Evolutionary conservation across 92 coral and sea anemone genomes (phyloP).

Genomic region (Heliopora coerulea): DNA sequence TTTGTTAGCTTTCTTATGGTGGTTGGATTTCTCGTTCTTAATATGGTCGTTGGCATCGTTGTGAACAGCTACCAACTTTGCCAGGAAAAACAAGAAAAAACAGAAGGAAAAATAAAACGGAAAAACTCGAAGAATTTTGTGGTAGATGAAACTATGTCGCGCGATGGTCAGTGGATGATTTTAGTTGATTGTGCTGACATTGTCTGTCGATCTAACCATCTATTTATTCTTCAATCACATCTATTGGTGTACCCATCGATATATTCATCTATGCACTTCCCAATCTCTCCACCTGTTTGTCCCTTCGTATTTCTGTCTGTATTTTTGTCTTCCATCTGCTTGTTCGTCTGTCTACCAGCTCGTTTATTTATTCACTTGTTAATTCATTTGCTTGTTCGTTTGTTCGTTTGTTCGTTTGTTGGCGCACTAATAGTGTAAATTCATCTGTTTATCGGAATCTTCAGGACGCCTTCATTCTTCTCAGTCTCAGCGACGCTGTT

Average conservation of each 20-base stretch:
- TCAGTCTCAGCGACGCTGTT: constrained; percentile 63
- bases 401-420: not conserved
- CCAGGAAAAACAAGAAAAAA: constrained; percentile 79
- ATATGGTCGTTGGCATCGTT: constrained; percentile 97
- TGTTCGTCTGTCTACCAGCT: not conserved
- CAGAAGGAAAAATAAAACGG: constrained; percentile 53
- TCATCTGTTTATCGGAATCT: constrained; percentile 26
- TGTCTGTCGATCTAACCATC: not conserved
- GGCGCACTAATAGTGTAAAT: not conserved
- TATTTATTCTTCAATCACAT: not conserved
- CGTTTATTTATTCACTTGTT: not conserved
- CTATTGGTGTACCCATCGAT: not conserved
- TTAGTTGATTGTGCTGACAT: too few relatives aligned
- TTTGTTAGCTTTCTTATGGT: constrained; percentile 86
- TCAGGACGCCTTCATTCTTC: constrained; percentile 47
- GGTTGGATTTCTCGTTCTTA: constrained; percentile 92
- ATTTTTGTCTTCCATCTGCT: not conserved
- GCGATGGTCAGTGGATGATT: constrained; percentile 9
- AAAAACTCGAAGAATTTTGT: constrained; percentile 29
- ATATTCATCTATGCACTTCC: too few relatives aligned
- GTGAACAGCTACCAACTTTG: constrained; percentile 95
- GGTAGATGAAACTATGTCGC: constrained; percentile 8
- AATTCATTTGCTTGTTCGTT: not conserved
- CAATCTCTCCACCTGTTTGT: too few relatives aligned
- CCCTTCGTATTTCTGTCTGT: not conserved